Conservation (phyloP, 2,888 invertebrate genomes). For the Oscheius sp. region DNA sequence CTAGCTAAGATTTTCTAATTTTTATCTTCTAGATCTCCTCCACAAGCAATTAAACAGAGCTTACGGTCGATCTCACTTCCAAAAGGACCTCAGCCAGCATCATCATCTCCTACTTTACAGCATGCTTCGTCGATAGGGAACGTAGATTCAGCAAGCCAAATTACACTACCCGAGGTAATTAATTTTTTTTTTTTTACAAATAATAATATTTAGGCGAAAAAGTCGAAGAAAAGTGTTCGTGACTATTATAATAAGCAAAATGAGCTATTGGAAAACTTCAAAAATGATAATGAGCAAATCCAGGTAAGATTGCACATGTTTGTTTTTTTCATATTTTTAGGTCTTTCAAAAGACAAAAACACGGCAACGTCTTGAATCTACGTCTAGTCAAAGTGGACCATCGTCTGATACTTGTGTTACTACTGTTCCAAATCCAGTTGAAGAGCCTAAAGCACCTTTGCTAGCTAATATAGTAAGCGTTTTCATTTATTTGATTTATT, state of each 20-base stretch:
- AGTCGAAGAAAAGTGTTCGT: conserved; percentile 53
- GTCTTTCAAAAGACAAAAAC: conserved; percentile 40
- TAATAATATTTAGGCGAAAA: conserved; percentile 24
- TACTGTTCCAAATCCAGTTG: conserved; percentile 1
- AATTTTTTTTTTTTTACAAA: background rate
- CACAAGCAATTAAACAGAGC: background rate
- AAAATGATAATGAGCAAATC: conserved; percentile 66
- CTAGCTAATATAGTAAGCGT: background rate
- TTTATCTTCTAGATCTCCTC: background rate
- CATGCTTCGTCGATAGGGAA: conserved; percentile 12
- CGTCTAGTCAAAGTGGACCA: conserved; percentile 20
- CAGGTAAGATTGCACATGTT: conserved; percentile 45
- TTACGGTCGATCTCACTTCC: conserved; percentile 25
- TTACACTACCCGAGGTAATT: background rate
- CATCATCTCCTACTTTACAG: conserved; percentile 7
- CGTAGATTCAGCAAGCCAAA: conserved; percentile 4
- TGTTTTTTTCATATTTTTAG: conserved; percentile 11
- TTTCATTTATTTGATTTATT: background rate
- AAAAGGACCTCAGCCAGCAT: conserved; percentile 3
- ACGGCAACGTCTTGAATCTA: conserved; percentile 35
- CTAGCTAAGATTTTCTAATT: background rate
- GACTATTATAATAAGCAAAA: conserved; percentile 69
- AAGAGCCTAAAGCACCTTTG: conserved; percentile 18
- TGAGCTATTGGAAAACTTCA: conserved; percentile 66
- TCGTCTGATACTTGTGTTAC: background rate